Percentiles rank a stretch among this genome's conserved stretches.
These are phyloP conservation scores for Arge pagana DNA, from an alignment of 2,888 invertebrate genomes.

Conservation along the genomic window DNA sequence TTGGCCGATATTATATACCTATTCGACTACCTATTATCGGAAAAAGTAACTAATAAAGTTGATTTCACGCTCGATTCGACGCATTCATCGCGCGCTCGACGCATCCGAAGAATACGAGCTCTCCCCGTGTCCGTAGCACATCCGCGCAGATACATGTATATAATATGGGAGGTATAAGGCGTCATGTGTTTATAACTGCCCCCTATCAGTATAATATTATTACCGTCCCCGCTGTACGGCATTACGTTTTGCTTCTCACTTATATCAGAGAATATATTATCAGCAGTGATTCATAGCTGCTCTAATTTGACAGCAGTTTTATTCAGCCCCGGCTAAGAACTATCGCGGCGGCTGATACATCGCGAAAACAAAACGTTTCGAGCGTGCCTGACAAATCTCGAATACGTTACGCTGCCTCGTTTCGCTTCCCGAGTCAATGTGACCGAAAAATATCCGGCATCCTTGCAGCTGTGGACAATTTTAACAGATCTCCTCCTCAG, in stretches of 20 bases:
- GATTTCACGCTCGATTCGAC: constrained; percentile 53
- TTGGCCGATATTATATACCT: constrained; percentile 19
- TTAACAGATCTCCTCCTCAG: no score
- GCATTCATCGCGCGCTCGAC: constrained; percentile 35
- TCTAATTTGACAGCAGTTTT: constrained; percentile 20
- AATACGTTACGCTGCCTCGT: no score
- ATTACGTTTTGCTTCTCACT: constrained; percentile 20
- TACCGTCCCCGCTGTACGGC: constrained; percentile 35
- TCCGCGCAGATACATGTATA: constrained; percentile 30
- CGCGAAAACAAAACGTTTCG: no score
- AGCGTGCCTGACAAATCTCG: no score
- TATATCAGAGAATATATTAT: constrained; percentile 18
- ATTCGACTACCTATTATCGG: constrained; percentile 26
- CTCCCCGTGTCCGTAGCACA: constrained; percentile 21
- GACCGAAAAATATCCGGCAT: no score
- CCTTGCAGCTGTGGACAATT: no score
- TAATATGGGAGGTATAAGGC: constrained; percentile 49
- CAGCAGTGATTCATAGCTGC: constrained; percentile 12
- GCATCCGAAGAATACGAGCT: constrained; percentile 36
- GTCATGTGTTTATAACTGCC: constrained; percentile 56
- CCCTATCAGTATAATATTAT: constrained; percentile 54
- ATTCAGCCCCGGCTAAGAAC: constrained; percentile 9
- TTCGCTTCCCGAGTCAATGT: no score
- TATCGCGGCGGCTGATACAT: no score
- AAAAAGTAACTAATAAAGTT: constrained; percentile 48